Base-by-base conservation (phyloP, 2,888 invertebrate genomes). In the Ernsta delagoae region DNA sequence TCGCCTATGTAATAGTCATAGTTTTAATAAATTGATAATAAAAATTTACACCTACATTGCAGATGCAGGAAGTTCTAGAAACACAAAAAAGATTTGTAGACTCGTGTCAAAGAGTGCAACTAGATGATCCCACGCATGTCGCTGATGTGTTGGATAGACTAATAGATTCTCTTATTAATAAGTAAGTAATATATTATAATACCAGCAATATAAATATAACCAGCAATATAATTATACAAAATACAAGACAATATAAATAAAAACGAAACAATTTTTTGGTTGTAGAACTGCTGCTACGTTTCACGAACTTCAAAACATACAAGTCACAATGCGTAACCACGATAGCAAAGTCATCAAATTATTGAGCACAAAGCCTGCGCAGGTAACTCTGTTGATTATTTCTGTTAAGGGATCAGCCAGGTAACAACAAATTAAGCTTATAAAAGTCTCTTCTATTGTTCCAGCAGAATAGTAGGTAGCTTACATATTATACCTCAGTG, bases 11-110 rank as follows among this genome's bases (percentile, higher is more conserved):
- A 31, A 1, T 31, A 31, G 31, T 31, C 31, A 31, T 31, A 31
- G 31, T 31, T 31, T 31, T 31, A 31, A 31, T 16, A 31, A 31
- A 31, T 31, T 3, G 4, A 31, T 31, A 31, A 31, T 31, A 31
- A 31, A 31, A 0, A 4, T 31, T 31, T 31, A 31, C 31, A 8
- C 9, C 7, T 3, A 56, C 36, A 36, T 86, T 83, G 71, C 82
- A 94, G 87, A 94, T 95, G 83, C 93, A 95, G 81, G 94, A 94
- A 79, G 88, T 96, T 24, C 78, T 95, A 69, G 89, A 94, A 39
- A 94, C 94, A 4, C 96, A 96, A 80, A 95, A 95, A 75, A 88
- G 93, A 65, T 96, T 96, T 82, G 88, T 95, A 60, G 95, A 96
- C 80, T 95, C 95, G 16, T 96, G 96, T 80, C 94, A 95, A 75